phyloP scores from a whole-genome alignment of 2,888 invertebrate genomes.

The Lycocerus yunnanus region DNA sequence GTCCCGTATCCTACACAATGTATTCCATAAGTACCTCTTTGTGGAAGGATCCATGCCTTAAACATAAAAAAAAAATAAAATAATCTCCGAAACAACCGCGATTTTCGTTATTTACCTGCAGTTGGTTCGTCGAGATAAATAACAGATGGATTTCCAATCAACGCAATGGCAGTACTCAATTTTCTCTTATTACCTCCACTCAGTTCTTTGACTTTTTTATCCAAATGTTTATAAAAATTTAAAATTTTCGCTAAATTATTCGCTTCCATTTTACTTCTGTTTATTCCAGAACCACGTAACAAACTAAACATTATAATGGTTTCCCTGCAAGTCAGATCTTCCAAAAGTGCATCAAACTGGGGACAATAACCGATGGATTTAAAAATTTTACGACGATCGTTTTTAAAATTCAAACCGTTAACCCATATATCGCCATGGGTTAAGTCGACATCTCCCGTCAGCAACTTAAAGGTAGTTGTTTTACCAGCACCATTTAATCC shows the following conservation, averaged over 20 bases:
- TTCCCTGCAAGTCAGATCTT: conserved; percentile 61
- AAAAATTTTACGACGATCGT: conserved; percentile 62
- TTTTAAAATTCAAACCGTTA: conserved; percentile 50
- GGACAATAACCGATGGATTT: conserved; percentile 65
- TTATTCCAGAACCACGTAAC: conserved; percentile 54
- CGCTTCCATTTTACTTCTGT: conserved; percentile 45
- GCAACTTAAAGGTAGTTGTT: conserved; percentile 87
- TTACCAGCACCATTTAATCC: conserved; percentile 87
- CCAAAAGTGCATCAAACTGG: conserved; percentile 62
- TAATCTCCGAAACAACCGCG: not conserved
- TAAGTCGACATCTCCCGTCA: conserved; percentile 80
- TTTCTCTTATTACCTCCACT: conserved; percentile 64
- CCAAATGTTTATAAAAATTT: conserved; percentile 54
- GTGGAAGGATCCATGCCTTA: conserved; percentile 80
- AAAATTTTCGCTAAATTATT: conserved; percentile 53
- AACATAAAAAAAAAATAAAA: conserved; percentile 11
- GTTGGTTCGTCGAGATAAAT: conserved; percentile 38
- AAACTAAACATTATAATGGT: conserved; percentile 60
- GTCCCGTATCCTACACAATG: conserved; percentile 69
- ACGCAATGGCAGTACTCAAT: conserved; percentile 60
- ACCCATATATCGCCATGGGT: conserved; percentile 74
- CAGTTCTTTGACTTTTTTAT: conserved; percentile 54
- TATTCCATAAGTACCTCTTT: conserved; percentile 79
- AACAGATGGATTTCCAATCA: conserved; percentile 59
- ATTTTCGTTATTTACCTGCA: not conserved